phyloP scores from a whole-genome alignment of 2,888 invertebrate genomes.

The Tipula lateralis region DNA sequence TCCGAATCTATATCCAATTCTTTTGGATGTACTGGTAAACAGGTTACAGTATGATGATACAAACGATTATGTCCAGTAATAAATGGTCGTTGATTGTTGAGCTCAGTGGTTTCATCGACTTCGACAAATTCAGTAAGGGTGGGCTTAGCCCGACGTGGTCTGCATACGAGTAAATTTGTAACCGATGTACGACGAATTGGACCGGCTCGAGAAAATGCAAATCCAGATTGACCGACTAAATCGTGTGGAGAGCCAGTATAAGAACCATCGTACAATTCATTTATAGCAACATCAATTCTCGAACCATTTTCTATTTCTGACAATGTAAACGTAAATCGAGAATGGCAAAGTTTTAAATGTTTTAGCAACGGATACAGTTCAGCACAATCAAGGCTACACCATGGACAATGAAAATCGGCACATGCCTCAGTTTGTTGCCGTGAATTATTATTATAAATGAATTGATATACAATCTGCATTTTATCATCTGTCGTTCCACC shows the following conservation, averaged over 20 bases:
- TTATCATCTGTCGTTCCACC: constrained; percentile 45
- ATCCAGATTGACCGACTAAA: constrained; percentile 69
- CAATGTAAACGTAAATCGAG: constrained; percentile 88
- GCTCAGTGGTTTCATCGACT: constrained; percentile 77
- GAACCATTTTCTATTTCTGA: constrained; percentile 57
- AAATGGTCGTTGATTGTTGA: constrained; percentile 79
- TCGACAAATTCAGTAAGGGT: constrained; percentile 86
- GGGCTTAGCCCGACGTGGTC: constrained; percentile 52
- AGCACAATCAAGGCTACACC: constrained; percentile 89
- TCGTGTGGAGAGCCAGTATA: constrained; percentile 92
- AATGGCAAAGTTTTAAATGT: constrained; percentile 89
- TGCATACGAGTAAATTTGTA: constrained; percentile 60
- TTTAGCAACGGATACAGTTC: constrained; percentile 84
- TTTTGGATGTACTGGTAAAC: constrained; percentile 88
- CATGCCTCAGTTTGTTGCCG: constrained; percentile 93
- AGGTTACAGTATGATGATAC: constrained; percentile 92
- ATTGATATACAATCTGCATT: constrained; percentile 88
- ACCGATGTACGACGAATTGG: constrained; percentile 60
- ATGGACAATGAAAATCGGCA: constrained; percentile 89
- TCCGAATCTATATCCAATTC: constrained; percentile 92
- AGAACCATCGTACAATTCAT: constrained; percentile 91
- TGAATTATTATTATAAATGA: constrained; percentile 91
- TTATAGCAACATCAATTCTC: constrained; percentile 90
- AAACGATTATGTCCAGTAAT: constrained; percentile 69
- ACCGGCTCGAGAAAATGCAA: constrained; percentile 63